Percentiles rank a stretch among this genome's conserved stretches.
phyloP scores from a whole-genome alignment of 2,888 invertebrate species.

The Aspidapion aeneum region DNA sequence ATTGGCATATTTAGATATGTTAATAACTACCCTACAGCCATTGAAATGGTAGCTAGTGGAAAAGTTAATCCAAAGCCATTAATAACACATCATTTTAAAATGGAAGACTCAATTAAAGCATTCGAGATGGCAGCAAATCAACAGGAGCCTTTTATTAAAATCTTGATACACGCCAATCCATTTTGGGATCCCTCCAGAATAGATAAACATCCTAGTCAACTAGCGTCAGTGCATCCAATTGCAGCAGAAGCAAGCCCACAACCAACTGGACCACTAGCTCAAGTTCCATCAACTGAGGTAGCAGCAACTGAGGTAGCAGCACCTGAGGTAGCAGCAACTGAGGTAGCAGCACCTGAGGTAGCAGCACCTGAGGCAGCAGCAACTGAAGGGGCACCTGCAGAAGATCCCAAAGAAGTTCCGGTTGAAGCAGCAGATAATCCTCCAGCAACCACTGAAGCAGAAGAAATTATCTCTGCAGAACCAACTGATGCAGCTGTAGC shows the following conservation, averaged over 20 bases:
- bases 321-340: neutral
- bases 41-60: slow-evolving; percentile 73
- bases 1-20: slow-evolving; percentile 90
- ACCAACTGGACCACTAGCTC: neutral
- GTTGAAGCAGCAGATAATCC: neutral
- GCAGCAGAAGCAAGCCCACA: neutral
- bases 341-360: neutral
- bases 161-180: slow-evolving; percentile 73
- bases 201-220: neutral
- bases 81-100: slow-evolving; percentile 75
- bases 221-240: neutral
- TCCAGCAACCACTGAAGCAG: neutral
- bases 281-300: neutral
- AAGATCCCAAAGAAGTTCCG: neutral
- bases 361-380: neutral
- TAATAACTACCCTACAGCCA: slow-evolving; percentile 78
- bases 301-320: neutral
- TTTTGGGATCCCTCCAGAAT: slow-evolving; percentile 30
- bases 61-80: slow-evolving; percentile 76
- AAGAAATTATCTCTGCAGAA: neutral
- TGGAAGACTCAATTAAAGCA: slow-evolving; percentile 75
- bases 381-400: neutral
- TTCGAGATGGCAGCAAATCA: slow-evolving; percentile 77
- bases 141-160: slow-evolving; percentile 73
- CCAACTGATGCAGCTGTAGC: neutral